Evolutionary conservation across 2,888 invertebrate genomes (phyloP), one percentile per base, ranked within the genome.

Genomic region (Scaptodrosophila latifasciaeformis): DNA sequence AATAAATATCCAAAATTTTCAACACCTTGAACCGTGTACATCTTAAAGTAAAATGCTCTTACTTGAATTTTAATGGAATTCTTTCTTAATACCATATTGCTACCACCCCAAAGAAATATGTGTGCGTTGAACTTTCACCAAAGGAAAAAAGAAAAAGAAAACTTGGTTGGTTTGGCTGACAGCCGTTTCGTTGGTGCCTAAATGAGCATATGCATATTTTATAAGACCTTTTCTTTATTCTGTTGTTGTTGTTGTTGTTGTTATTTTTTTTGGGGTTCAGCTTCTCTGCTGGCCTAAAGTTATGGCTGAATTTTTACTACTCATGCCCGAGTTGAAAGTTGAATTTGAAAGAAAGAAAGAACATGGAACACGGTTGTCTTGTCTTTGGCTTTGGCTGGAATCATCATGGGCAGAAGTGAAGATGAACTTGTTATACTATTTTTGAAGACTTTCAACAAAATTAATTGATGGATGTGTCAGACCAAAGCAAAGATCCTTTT

Each of bases 121-220:
- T n/a, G n/a, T n/a, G n/a, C n/a, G n/a, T n/a, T n/a, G n/a, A n/a
- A n/a, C n/a, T n/a, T n/a, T n/a, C n/a, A n/a, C n/a, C n/a, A n/a
- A n/a, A n/a, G n/a, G n/a, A n/a, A n/a, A n/a, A n/a, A n/a, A n/a
- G n/a, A n/a, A n/a, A n/a, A n/a, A n/a, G n/a, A n/a, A n/a, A n/a
- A n/a, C n/a, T n/a, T n/a, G n/a, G n/a, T n/a, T n/a, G 4, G 3
- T 24, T 24, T 24, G 24, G 24, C 24, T 24, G 24, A n/a, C n/a
- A n/a, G n/a, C 24, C 24, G 24, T 24, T 19, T 40, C 21, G n/a
- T 2, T 51, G 51, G 55, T 63, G 57, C 59, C 58, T 65, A 67
- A 72, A 70, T 72, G 75, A 72, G 78, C 75, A 78, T 75, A 72
- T 72, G 72, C 78, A 72, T 78, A 72, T 78, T 72, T 72, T 67